phyloP scores from a whole-genome alignment of 1,140 invertebrate species.

The Pseudomyrmex flavicornis region DNA sequence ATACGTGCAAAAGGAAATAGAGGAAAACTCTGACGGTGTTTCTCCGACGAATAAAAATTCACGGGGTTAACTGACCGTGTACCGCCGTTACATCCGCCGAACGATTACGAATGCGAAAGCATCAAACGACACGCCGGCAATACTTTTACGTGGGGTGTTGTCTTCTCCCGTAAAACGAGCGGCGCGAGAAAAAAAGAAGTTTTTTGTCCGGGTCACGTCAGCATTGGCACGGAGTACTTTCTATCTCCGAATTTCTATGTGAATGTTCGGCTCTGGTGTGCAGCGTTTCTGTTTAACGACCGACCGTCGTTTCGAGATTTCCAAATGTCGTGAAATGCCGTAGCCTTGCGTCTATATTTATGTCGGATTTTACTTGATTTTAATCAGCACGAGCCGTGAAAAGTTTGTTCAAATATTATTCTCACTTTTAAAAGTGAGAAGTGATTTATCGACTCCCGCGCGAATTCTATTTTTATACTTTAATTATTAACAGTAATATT shows the following conservation, averaged over 20 bases:
- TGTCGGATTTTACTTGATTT: background rate
- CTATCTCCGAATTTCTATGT: constrained; percentile 9
- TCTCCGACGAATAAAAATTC: constrained; percentile 26
- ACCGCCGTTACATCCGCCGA: constrained; percentile 7
- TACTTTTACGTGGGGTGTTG: constrained; percentile 6
- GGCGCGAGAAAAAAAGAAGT: constrained; percentile 40
- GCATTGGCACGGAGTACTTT: background rate
- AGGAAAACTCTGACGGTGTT: background rate
- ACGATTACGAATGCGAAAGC: constrained; percentile 22
- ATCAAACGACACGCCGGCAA: background rate
- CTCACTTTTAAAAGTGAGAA: background rate
- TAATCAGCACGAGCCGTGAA: constrained; percentile 40
- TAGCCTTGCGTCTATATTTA: constrained; percentile 40
- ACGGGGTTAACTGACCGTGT: background rate
- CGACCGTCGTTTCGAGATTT: constrained; percentile 39
- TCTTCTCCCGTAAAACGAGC: constrained; percentile 28
- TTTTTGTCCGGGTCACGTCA: constrained; percentile 26
- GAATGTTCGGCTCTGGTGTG: background rate
- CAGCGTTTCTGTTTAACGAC: constrained; percentile 58
- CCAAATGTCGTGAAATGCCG: constrained; percentile 43
- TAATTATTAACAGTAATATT: background rate
- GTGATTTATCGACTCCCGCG: too few species aligned
- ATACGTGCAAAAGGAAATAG: background rate
- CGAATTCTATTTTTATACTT: background rate
- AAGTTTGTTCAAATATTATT: background rate